phyloP scores from a whole-genome alignment of 1,140 invertebrate genomes.

The Dolichoris vasculosae region DNA sequence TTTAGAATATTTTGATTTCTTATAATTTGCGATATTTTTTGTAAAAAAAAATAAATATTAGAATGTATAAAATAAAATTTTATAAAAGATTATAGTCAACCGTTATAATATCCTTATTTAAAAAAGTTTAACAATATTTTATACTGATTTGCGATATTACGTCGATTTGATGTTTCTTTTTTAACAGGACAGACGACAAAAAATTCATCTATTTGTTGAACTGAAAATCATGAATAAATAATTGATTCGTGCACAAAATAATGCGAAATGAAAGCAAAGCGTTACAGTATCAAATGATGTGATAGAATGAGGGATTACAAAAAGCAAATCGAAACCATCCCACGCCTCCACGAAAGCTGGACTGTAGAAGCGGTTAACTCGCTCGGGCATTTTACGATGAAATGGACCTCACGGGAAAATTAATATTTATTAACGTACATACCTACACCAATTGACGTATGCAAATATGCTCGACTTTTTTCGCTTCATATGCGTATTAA shows the following conservation, averaged over 20 bases:
- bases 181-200: neutral
- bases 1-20: too few species aligned
- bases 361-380: neutral
- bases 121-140: too few species aligned
- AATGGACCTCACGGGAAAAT: constrained; percentile 11
- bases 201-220: neutral
- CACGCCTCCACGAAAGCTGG: neutral
- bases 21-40: too few species aligned
- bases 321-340: constrained; percentile 31
- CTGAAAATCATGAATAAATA: neutral
- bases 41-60: too few species aligned
- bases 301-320: neutral
- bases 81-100: too few species aligned
- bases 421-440: constrained; percentile 30
- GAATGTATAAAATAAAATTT: too few species aligned
- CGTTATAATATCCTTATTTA: too few species aligned
- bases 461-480: constrained; percentile 9
- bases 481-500: constrained; percentile 3
- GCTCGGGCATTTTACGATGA: neutral
- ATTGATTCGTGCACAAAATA: neutral
- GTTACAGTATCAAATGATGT: neutral
- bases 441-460: neutral
- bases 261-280: neutral
- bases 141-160: too few species aligned
- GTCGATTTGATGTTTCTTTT: neutral